Base-by-base conservation (phyloP, 2,113 vertebrate genomes). In the Scophthalmus maximus region DNA sequence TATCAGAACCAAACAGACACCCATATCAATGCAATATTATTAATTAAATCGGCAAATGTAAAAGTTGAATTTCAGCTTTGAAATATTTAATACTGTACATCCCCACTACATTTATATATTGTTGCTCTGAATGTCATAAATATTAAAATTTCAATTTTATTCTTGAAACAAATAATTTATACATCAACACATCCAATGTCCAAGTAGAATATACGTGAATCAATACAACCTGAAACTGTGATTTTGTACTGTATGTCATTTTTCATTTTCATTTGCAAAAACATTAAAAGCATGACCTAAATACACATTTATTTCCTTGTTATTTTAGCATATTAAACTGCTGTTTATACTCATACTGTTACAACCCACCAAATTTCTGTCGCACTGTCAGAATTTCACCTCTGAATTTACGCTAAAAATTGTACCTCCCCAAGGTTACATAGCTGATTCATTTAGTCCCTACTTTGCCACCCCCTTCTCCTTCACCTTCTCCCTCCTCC, bases 261-360 rank as follows among this genome's bases (percentile, higher is more conserved):
- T 60, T 44, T 47, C n/a, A 5, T 52, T 47, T 34, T 47, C 20
- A 27, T 63, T 36, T 44, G 17, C n/a, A 11, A 32, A 78, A 47
- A 57, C 22, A 40, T 59, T 6, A 8, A 57, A 64, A 22, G 55
- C 34, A 67, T 18, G 1, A 18, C 2, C 27, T 20, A 22, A 22
- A 11, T n/a, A 22, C 17, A 6, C 8, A 34, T 62, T 72, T 46
- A 18, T 63, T 94, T 94, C 85, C 87, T 90, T 91, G 92, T 93
- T 76, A 75, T 93, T 91, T 90, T 88, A 85, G 68, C 89, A 18
- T n/a, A 8, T 9, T n/a, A 18, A 46, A 6, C 42, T n/a, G 8
- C 42, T 46, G 42, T 20, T 46, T n/a, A 46, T 8, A n/a, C 18
- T 9, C 17, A 46, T n/a, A 68, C 50, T 68, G 27, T 76, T 77